phyloP scores from a whole-genome alignment of 2,113 vertebrate species.

The Lagenorhynchus albirostris region DNA sequence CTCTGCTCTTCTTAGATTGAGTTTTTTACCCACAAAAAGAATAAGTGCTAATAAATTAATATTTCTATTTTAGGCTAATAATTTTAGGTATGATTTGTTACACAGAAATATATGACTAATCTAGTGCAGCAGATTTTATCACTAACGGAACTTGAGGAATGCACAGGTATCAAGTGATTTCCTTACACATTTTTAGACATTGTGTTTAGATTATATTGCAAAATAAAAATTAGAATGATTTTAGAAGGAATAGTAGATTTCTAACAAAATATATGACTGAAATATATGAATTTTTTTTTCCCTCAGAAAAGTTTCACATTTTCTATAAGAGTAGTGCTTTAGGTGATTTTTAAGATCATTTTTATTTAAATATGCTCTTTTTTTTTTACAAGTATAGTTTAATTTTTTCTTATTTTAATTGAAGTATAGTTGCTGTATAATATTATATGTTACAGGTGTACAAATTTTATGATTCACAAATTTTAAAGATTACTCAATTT shows the following conservation, averaged over 20 bases:
- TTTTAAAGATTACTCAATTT: background rate
- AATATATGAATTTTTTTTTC: background rate
- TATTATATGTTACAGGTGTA: background rate
- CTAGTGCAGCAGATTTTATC: background rate
- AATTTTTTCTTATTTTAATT: background rate
- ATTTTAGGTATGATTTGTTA: background rate
- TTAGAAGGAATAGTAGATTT: background rate
- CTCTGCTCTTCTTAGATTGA: background rate
- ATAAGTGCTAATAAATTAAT: background rate
- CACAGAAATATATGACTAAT: background rate
- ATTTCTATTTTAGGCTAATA: background rate
- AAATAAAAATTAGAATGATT: background rate
- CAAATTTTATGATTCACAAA: background rate
- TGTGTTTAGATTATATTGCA: background rate
- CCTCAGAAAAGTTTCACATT: background rate
- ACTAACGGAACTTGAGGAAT: background rate
- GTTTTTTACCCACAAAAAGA: background rate
- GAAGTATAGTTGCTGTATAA: background rate
- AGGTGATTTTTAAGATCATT: background rate
- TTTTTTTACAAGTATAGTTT: background rate
- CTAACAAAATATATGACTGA: background rate
- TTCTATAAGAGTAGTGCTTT: background rate
- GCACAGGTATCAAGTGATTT: background rate
- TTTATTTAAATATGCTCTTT: background rate
- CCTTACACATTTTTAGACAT: background rate